Conservation (phyloP, 30 jellyfish, hydroid and myxozoan genomes). For the Aurelia coerulea region DNA sequence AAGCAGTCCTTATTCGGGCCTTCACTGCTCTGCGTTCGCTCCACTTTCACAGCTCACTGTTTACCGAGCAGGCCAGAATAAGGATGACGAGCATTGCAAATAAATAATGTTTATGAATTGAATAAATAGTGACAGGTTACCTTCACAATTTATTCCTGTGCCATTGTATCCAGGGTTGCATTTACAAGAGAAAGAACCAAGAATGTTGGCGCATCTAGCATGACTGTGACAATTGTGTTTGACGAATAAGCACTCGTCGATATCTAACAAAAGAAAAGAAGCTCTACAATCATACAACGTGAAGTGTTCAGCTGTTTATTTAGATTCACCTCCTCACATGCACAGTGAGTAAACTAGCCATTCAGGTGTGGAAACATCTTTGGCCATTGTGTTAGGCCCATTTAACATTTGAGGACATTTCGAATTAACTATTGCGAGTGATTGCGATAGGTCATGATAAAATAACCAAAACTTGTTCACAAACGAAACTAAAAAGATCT, state of each 20-base stretch:
- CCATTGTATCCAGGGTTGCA: conserved; percentile 67
- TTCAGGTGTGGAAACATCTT: no score
- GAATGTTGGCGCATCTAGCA: conserved; percentile 48
- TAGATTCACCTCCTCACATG: neutral
- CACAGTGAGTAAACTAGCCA: no score
- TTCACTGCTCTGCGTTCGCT: no score
- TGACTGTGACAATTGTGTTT: conserved; percentile 33
- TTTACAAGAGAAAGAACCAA: conserved; percentile 35
- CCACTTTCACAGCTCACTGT: no score
- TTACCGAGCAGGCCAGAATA: no score
- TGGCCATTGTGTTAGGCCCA: no score
- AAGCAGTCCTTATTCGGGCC: no score
- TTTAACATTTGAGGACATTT: no score
- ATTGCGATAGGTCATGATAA: no score
- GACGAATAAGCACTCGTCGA: conserved; percentile 26
- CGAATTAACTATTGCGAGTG: no score
- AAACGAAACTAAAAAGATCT: no score
- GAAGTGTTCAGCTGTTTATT: neutral
- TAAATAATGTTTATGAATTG: neutral
- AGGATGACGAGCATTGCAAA: neutral
- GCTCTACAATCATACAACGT: neutral
- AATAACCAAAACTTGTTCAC: no score
- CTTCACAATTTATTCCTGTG: conserved; percentile 25
- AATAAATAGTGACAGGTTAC: neutral
- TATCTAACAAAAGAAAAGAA: conserved; percentile 7